Percentiles rank a stretch among this genome's conserved stretches.
These are phyloP conservation scores for Heptranchias perlo DNA, from an alignment of 2,113 vertebrate species.

Conservation along the genomic window DNA sequence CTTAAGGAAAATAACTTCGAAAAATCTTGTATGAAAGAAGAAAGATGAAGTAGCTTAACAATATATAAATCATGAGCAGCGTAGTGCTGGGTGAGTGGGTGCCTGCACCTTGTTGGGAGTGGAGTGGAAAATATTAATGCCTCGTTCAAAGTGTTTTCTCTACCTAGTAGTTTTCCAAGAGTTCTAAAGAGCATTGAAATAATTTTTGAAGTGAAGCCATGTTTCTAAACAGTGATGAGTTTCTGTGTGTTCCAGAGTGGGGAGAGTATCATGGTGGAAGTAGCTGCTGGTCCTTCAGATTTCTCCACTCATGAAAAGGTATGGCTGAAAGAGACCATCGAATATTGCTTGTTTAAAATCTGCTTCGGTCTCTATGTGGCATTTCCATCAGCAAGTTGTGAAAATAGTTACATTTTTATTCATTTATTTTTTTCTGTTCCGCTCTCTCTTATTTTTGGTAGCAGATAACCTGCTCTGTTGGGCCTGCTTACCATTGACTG, in stretches of 20 bases:
- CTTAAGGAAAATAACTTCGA: background rate
- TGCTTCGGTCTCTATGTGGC: background rate
- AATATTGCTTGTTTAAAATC: background rate
- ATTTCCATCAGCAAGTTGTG: background rate
- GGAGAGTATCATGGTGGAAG: constrained; percentile 95
- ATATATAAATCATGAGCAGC: background rate
- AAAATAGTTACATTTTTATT: background rate
- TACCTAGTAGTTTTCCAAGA: background rate
- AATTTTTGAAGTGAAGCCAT: background rate
- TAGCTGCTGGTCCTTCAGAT: constrained; percentile 82
- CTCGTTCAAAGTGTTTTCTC: background rate
- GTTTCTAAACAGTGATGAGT: background rate
- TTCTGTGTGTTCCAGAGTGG: constrained; percentile 63
- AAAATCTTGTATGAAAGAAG: background rate
- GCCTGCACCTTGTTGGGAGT: background rate
- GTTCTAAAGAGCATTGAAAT: background rate
- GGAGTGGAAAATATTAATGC: background rate
- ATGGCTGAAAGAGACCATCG: background rate
- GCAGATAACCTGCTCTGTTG: background rate
- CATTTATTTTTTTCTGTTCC: background rate
- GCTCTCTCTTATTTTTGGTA: background rate
- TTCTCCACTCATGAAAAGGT: constrained; percentile 90
- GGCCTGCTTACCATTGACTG: background rate
- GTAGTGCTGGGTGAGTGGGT: background rate
- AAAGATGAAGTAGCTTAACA: background rate